phyloP scores from a whole-genome alignment of 2,888 invertebrate species.

The Ceramica pisi region DNA sequence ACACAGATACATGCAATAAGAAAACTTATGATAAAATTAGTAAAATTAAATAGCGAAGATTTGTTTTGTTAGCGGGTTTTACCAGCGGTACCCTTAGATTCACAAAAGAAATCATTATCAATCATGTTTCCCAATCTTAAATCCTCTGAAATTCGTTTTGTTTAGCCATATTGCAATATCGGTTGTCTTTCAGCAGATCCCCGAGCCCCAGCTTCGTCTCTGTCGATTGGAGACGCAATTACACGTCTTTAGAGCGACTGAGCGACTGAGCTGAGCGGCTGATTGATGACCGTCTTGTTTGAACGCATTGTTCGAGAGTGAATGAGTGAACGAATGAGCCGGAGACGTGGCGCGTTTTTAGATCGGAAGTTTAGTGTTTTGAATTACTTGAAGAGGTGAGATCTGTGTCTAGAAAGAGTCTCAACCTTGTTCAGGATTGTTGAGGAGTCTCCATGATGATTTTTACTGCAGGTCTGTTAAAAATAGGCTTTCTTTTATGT shows the following conservation, averaged over 20 bases:
- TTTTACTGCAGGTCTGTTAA: background rate
- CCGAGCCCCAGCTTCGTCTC: constrained; percentile 8
- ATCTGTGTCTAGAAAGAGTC: background rate
- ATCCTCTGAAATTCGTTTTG: background rate
- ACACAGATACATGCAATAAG: too few species aligned
- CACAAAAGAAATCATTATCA: background rate
- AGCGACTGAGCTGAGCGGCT: constrained; percentile 29
- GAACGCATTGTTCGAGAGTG: constrained; percentile 32
- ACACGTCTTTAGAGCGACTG: constrained; percentile 40
- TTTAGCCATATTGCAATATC: background rate
- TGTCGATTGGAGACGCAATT: constrained; percentile 51
- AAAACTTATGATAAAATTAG: too few species aligned
- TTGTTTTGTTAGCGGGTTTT: background rate
- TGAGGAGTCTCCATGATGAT: too few species aligned
- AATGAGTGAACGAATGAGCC: constrained; percentile 11
- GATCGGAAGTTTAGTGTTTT: background rate
- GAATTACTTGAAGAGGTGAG: background rate
- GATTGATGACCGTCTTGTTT: constrained; percentile 52
- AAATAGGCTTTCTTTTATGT: background rate
- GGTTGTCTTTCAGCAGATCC: background rate
- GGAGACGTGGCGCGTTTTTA: background rate
- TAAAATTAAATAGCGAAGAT: too few species aligned
- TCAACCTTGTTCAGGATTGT: background rate
- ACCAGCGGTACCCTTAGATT: background rate
- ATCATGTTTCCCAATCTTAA: background rate